These are phyloP conservation scores for Polia nebulosa DNA, from an alignment of 2,888 invertebrate genomes.

Conservation along the genomic window DNA sequence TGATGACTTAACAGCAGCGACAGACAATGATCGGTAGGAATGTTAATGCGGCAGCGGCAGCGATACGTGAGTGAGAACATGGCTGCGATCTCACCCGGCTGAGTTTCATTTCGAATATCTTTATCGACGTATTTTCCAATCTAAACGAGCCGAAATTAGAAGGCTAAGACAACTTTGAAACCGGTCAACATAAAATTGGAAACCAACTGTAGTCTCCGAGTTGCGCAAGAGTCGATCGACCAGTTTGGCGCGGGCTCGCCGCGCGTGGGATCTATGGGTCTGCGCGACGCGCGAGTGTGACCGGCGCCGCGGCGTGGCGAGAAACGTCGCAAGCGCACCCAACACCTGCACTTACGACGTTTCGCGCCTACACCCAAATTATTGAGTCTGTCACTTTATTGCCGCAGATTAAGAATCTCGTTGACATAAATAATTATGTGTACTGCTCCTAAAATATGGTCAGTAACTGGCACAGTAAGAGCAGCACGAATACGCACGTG, in stretches of 20 bases:
- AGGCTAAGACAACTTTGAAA: slow-evolving; percentile 89
- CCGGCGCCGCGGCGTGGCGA: slow-evolving; percentile 20
- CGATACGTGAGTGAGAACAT: slow-evolving; percentile 72
- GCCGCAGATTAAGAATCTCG: slow-evolving; percentile 86
- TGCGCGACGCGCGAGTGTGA: slow-evolving; percentile 32
- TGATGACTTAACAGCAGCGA: slow-evolving; percentile 66
- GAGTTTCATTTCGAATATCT: slow-evolving; percentile 74
- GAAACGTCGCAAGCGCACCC: slow-evolving; percentile 55
- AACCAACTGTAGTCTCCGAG: slow-evolving; percentile 88
- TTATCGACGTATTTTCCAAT: slow-evolving; percentile 87
- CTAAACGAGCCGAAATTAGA: slow-evolving; percentile 91
- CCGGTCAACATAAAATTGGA: slow-evolving; percentile 91
- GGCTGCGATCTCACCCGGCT: slow-evolving; percentile 68
- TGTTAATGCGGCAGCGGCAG: slow-evolving; percentile 63
- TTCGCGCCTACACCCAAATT: slow-evolving; percentile 72
- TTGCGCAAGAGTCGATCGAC: slow-evolving; percentile 89
- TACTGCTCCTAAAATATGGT: slow-evolving; percentile 76
- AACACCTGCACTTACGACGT: slow-evolving; percentile 73
- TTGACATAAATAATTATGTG: slow-evolving; percentile 85
- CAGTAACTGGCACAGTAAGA: slow-evolving; percentile 73
- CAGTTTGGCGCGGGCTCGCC: slow-evolving; percentile 83
- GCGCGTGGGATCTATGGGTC: slow-evolving; percentile 87
- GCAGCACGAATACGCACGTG: slow-evolving; percentile 48
- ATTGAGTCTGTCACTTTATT: slow-evolving; percentile 84
- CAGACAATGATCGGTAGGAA: slow-evolving; percentile 69